phyloP scores from a whole-genome alignment of 2,888 invertebrate genomes.

The Luffia ferchaultella region DNA sequence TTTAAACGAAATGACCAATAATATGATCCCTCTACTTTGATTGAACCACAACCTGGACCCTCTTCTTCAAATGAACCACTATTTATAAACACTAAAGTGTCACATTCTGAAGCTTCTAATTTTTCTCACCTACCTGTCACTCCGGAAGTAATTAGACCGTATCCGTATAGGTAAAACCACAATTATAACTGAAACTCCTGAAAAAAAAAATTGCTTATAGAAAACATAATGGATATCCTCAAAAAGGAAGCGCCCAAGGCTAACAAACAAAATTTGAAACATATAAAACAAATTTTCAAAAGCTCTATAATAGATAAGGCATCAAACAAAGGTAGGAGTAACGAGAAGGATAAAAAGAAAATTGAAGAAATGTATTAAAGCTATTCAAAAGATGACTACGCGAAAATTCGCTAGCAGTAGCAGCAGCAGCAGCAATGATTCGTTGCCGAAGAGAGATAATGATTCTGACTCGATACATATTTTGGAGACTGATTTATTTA shows the following conservation, averaged over 20 bases:
- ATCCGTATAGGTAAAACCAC: slow-evolving; percentile 12
- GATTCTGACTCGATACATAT: slow-evolving; percentile 8
- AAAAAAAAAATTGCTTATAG: slow-evolving; percentile 10
- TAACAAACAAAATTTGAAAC: slow-evolving; percentile 13
- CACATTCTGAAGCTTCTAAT: slow-evolving; percentile 1
- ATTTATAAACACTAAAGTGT: not conserved
- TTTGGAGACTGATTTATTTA: slow-evolving; percentile 10
- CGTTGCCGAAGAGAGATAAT: slow-evolving; percentile 4
- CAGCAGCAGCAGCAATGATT: slow-evolving; percentile 9
- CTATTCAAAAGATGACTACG: slow-evolving; percentile 7
- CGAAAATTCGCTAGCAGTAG: slow-evolving; percentile 7
- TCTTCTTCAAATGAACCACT: slow-evolving; percentile 1
- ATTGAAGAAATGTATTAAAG: slow-evolving; percentile 9
- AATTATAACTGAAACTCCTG: slow-evolving; percentile 10
- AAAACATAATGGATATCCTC: slow-evolving; percentile 12
- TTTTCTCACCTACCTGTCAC: slow-evolving; percentile 8
- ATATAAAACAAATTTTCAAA: slow-evolving; percentile 15
- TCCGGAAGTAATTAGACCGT: slow-evolving; percentile 12
- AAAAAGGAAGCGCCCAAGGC: slow-evolving; percentile 12
- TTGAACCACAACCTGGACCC: not conserved
- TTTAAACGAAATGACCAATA: not conserved
- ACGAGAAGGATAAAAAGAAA: slow-evolving; percentile 12
- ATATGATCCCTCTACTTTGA: not conserved
- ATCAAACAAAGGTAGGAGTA: slow-evolving; percentile 11
- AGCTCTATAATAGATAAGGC: slow-evolving; percentile 11